Base-by-base conservation (phyloP, 35 echinoderm and acorn worm genomes). In the Lytechinus variegatus region DNA sequence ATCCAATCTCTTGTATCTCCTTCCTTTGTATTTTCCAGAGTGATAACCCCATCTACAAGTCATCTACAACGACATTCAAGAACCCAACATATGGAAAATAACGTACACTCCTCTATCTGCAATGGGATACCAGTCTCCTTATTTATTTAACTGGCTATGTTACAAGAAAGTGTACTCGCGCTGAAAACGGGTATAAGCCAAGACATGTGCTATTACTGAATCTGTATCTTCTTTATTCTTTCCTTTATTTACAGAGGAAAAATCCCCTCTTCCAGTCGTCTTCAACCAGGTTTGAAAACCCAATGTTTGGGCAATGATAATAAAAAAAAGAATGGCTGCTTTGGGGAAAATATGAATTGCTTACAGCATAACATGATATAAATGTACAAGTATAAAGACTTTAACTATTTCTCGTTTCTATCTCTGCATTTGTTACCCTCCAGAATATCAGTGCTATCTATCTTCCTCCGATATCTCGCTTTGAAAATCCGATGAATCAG, bases 41-140 rank as follows among this genome's bases (percentile, higher is more conserved):
- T 66, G 94, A 97, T 55, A 97, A 97, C 54, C 97, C 97, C 28
- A 95, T 97, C 33, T 97, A 97, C 97, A 97, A 97, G 58, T 95
- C 95, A n/a, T 96, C 97, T 0, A 97, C 97, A 29, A 96, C 97
- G 6, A 97, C 97, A 54, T 97, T 96, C 96, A 95, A 96, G 95
- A 97, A 97, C n/a, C 97, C 97, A 27, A 90, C 93, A 55, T 97
- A 97, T 87, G 95, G 96, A 27, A 96, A 96, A 94, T 96, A 92
- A 96, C 28, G 55, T 24, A 79, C 19, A 79, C 9, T 52, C 56
- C 55, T 24, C 52, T 54, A 44, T 90, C 88, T 90, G 28, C 88
- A 79, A n/a, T 79, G 66, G 19, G 66, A 79, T 79, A 79, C 66
- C 66, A 79, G 19, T 79, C 66, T 79, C 66, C 66, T 79, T 79